phyloP scores from a whole-genome alignment of 1,140 invertebrate species.

The Lepidotrigona ventralis region DNA sequence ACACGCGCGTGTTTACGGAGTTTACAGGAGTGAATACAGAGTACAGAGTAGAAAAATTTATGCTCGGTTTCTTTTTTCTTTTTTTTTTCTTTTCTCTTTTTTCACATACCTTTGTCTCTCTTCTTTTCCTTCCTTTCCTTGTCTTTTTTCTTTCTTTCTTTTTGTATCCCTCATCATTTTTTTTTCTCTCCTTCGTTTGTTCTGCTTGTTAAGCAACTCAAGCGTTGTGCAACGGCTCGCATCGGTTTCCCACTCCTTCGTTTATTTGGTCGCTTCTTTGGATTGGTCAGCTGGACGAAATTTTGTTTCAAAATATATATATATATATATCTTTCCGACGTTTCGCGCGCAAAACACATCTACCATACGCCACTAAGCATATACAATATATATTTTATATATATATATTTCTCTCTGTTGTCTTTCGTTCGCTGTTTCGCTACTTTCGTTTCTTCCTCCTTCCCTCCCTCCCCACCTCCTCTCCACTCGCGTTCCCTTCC shows the following conservation, averaged over 20 bases:
- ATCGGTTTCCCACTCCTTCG: conserved; percentile 72
- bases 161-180: too few relatives aligned
- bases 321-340: conserved; percentile 58
- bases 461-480: not conserved
- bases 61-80: not conserved
- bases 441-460: conserved; percentile 46
- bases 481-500: conserved; percentile 25
- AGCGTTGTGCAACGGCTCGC: conserved; percentile 74
- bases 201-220: conserved; percentile 64
- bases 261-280: conserved; percentile 81
- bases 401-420: conserved; percentile 35
- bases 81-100: not conserved
- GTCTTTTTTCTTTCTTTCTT: not conserved
- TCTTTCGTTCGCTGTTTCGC: conserved; percentile 36
- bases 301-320: conserved; percentile 67
- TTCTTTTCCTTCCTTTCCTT: not conserved
- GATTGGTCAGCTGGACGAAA: conserved; percentile 80
- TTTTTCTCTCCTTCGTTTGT: not conserved
- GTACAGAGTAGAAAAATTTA: conserved; percentile 58
- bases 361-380: conserved; percentile 23
- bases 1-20: conserved; percentile 41
- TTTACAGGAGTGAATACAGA: not conserved
- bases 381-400: conserved; percentile 31
- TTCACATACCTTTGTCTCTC: not conserved
- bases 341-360: conserved; percentile 27